A percentile compares a stretch with the other conserved stretches of the same genome.
phyloP scores from a whole-genome alignment of 2,797 vertebrate species.

The Oreortyx pictus region DNA sequence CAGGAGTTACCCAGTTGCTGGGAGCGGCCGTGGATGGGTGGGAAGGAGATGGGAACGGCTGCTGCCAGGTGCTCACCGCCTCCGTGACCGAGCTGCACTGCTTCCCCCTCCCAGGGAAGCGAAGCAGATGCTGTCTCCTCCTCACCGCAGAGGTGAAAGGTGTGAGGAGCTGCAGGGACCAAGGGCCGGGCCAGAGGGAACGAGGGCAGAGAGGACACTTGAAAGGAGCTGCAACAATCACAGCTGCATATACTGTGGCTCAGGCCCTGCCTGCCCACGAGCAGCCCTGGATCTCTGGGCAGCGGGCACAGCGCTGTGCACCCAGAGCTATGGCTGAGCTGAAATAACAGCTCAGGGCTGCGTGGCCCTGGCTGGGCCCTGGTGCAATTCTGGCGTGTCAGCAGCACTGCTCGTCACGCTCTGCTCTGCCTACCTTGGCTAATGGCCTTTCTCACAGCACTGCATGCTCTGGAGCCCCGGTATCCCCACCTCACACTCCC shows the following conservation, averaged over 20 bases:
- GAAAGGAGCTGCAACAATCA: not conserved
- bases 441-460: rapidly evolving
- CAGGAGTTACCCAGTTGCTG: rapidly evolving
- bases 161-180: rapidly evolving
- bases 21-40: not conserved
- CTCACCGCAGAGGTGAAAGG: rapidly evolving
- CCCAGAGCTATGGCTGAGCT: rapidly evolving
- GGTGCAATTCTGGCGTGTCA: rapidly evolving
- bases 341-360: rapidly evolving
- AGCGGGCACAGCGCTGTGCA: rapidly evolving
- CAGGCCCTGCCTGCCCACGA: rapidly evolving
- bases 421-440: not conserved
- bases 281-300: not conserved
- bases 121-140: not conserved
- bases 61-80: rapidly evolving
- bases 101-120: not conserved
- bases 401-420: rapidly evolving
- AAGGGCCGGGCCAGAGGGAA: rapidly evolving
- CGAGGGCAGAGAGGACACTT: not conserved
- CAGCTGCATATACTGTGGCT: rapidly evolving
- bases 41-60: not conserved
- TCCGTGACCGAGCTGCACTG: not conserved
- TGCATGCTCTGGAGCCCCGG: rapidly evolving
- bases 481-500: not conserved
- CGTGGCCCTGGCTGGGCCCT: rapidly evolving